Conservation (phyloP, 2,797 vertebrate species). For the Serranus cabrilla region DNA sequence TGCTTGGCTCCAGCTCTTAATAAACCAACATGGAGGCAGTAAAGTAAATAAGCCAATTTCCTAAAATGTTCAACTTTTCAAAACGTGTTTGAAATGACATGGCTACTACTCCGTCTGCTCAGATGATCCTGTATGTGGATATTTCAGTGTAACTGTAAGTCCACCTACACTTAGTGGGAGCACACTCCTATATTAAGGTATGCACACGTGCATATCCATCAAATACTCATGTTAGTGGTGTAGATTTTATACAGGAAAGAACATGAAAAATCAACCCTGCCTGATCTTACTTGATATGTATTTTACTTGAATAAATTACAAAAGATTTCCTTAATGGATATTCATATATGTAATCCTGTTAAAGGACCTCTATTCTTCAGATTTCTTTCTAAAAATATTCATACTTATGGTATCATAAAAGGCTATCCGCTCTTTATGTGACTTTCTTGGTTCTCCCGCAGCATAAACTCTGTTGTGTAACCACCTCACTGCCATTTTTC, state of each 20-base stretch:
- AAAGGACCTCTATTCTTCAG: background rate
- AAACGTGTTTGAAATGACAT: background rate
- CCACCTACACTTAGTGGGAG: background rate
- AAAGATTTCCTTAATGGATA: background rate
- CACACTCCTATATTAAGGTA: background rate
- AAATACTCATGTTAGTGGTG: background rate
- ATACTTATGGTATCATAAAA: background rate
- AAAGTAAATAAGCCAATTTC: too few species aligned
- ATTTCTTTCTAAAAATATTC: background rate
- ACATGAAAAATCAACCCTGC: background rate
- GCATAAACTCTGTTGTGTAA: constrained; percentile 1
- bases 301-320: background rate
- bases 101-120: background rate
- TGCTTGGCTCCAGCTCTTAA: background rate
- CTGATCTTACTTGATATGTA: background rate
- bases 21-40: too few species aligned
- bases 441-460: background rate
- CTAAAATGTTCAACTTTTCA: background rate
- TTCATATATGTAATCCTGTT: background rate
- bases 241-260: background rate
- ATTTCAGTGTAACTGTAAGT: background rate
- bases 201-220: background rate
- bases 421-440: background rate
- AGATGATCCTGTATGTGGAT: background rate
- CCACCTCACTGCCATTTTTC: constrained; percentile 11